Base-by-base conservation (phyloP, 1,140 invertebrate species). In the Latrodectus geometricus region DNA sequence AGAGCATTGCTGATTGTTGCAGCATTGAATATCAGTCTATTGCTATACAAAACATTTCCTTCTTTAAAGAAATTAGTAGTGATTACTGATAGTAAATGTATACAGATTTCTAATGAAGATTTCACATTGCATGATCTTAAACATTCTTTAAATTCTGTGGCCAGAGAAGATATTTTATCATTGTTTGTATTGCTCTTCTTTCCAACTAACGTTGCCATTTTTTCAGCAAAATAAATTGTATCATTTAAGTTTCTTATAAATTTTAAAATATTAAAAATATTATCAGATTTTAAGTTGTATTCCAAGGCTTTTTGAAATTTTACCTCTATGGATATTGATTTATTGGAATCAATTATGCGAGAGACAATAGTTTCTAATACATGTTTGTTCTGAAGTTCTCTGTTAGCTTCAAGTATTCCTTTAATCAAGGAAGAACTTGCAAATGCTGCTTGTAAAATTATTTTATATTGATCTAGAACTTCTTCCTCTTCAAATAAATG, bases 201-300 rank as follows among this genome's bases (percentile, higher is more conserved):
- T 54, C 48, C 68, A 70, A 81, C 17, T n/a, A 68, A 52, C 49
- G 9, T 52, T 81, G 79, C 50, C 79, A 81, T 81, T 81, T 70
- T 68, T 56, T 72, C 49, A 35, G 68, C 66, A 48, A 15, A 72
- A 20, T 8, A 81, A 56, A 11, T 14, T 54, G 70, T 56, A 23
- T 81, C 79, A 23, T 11, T 35, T n/a, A 12, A 14, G 20, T 35
- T 35, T 72, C 52, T 81, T 54, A 49, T 50, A 17, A 70, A 81
- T n/a, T 54, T 70, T 14, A 81, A 15, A 54, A 81, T 8, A 72
- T 81, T 23, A 81, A 81, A 81, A 14, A 61, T 11, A 11, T 17
- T 61, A 61, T 61, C 54, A 61, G 54, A 61, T 61, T 11, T 17
- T 14, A 61, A 11, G 17, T 61, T 8, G 17, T 61, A 61, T 17